Evolutionary conservation across 2,888 invertebrate genomes (phyloP), one percentile per base, ranked within the genome.

Genomic region (Aricia artaxerxes): DNA sequence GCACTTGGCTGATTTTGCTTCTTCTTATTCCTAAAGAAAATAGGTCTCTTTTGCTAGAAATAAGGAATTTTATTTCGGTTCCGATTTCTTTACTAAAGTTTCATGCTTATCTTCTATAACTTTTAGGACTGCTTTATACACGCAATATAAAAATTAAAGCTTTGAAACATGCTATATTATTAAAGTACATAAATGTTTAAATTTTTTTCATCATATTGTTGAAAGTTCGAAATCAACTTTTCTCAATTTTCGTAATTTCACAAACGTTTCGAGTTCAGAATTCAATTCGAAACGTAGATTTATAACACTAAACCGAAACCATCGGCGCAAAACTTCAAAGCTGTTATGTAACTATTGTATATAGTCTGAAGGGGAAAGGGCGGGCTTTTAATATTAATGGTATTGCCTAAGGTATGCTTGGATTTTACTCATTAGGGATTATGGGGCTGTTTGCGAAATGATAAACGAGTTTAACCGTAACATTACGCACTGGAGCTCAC

Each of bases 341-440:
- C 60, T 78, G 73, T 78, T 73, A 78, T 73, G 40, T 78, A 78
- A 78, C 78, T 78, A 78, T 78, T 78, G 78, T 78, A 73, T 78
- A 73, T 78, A 78, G 78, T 81, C 82, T 80, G 85, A 86, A 87
- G 87, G 88, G 89, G 88, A 86, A 85, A 84, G 85, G 84, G 86
- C 85, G 89, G 88, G 88, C 83, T 88, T 88, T 89, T 88, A 89
- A 91, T 92, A 92, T 92, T 93, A 92, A 93, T 92, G 91, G 90
- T 88, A 91, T 89, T 88, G 88, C 90, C 90, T 87, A 90, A 92
- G 91, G 92, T 92, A 93, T 91, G 92, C 91, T 88, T 89, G 92
- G 93, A 93, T 94, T 93, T 91, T 92, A 92, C 93, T 92, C 93
- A 94, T 94, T 94, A 93, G 90, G 90, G 92, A 90, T 93, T 92